Base-by-base conservation (phyloP, 2,113 vertebrate genomes). In the Cygnus buccinator region DNA sequence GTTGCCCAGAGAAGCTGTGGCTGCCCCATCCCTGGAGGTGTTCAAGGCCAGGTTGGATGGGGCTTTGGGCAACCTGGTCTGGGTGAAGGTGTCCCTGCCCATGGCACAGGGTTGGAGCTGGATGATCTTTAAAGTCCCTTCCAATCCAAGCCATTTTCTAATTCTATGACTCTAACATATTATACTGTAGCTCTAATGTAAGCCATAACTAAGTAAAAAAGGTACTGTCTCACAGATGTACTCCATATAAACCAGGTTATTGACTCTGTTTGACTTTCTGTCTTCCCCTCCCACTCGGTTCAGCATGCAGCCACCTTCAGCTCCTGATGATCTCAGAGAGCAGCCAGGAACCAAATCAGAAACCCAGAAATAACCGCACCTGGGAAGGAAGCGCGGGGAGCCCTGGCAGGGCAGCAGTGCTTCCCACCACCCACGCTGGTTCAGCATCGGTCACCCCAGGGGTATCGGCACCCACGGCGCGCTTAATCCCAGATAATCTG, bases 261-360 rank as follows among this genome's bases (percentile, higher is more conserved):
- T 89, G 84, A 78, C 73, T 87, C 72, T 39, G 67, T 80, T 83
- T 83, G 55, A 78, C 94, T 61, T 96, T 89, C 77, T 57, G 26
- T 72, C 84, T 89, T 35, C 48, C 62, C 79, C 91, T 93, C 68
- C 68, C 43, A 41, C 29, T 88, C 59, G 0, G 0, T 76, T 93
- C 7, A 57, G 84, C 93, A 81, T 0, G 0, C 73, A 93, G 76
- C 43, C 2, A 6, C 41, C 26, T 77, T 76, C 52, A 84, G 70
- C 37, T 87, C 61, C 0, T 1, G 59, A 37, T 89, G 67, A 89
- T 55, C 77, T 2, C 2, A 89, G 70, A 61, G 84, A 94, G 65
- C 14, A 11, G 73, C 58, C 76, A 81, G 0, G 1, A 70, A 37
- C n/a, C 46, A 65, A 71, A 78, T 79, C 39, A 89, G 70, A 86